A percentile compares a stretch with the other conserved stretches of the same genome.
These are phyloP conservation scores for Thecophora atra DNA, from an alignment of 2,888 invertebrate genomes.

Conservation along the genomic window DNA sequence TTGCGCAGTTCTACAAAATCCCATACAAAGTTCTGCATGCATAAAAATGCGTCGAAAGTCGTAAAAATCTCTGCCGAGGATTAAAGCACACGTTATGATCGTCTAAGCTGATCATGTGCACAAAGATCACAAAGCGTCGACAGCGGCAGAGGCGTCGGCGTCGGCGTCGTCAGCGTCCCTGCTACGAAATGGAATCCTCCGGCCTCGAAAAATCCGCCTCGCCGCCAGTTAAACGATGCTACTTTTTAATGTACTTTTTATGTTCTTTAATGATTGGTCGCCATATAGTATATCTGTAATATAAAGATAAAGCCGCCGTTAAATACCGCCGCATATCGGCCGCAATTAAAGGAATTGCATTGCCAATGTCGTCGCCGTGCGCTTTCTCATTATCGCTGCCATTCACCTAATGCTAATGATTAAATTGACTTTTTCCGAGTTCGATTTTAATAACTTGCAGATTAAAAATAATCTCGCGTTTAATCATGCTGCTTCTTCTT, in stretches of 20 bases:
- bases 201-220: not conserved
- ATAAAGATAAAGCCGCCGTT: not conserved
- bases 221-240: constrained; percentile 1
- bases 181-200: not conserved
- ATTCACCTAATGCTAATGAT: too few relatives aligned
- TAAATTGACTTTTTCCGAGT: too few relatives aligned
- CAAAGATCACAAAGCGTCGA: constrained; percentile 15
- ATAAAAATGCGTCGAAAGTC: constrained; percentile 23
- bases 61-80: constrained; percentile 37
- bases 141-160: not conserved
- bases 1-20: not conserved
- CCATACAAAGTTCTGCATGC: constrained; percentile 25
- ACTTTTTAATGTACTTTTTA: constrained; percentile 30
- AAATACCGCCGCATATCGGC: not conserved
- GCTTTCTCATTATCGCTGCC: too few relatives aligned
- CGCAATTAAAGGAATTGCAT: not conserved
- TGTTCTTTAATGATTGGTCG: constrained; percentile 20
- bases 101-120: constrained; percentile 28
- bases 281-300: constrained; percentile 2
- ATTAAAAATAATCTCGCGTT: too few relatives aligned
- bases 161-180: not conserved
- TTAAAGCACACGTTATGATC: constrained; percentile 37
- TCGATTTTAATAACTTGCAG: too few relatives aligned
- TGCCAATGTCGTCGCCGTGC: too few relatives aligned
- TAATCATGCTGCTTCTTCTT: too few relatives aligned